Percentiles rank a stretch among this genome's conserved stretches.
Evolutionary conservation across 2,797 vertebrate species (phyloP).

Genomic region (Diglossa cyanea): DNA sequence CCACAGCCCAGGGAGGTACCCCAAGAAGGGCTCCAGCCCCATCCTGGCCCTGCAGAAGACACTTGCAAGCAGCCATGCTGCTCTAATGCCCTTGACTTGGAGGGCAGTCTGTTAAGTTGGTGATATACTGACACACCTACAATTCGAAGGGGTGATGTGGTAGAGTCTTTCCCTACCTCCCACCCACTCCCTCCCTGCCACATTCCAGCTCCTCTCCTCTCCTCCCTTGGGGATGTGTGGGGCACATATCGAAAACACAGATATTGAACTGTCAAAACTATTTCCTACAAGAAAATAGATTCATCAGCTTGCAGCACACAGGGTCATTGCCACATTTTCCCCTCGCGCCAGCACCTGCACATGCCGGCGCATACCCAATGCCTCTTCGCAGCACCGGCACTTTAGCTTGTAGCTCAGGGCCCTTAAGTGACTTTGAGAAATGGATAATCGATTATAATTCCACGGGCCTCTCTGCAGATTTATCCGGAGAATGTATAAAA

Average conservation of each 20-base stretch:
- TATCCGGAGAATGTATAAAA: constrained; percentile 75
- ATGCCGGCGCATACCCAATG: constrained; percentile 86
- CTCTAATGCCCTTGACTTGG: constrained; percentile 73
- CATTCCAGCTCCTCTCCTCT: constrained; percentile 10
- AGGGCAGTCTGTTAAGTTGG: constrained; percentile 71
- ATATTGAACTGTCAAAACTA: constrained; percentile 87
- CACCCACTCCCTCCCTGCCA: background rate
- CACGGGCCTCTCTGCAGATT: constrained; percentile 75
- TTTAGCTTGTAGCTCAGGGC: constrained; percentile 80
- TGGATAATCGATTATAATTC: constrained; percentile 92
- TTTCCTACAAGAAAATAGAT: constrained; percentile 85
- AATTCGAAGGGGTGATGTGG: constrained; percentile 71
- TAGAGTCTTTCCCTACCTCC: constrained; percentile 47
- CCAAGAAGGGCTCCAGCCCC: background rate
- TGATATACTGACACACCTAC: constrained; percentile 63
- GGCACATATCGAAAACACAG: constrained; percentile 75
- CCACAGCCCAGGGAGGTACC: rapidly evolving
- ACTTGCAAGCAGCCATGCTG: background rate
- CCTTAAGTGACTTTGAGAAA: constrained; percentile 95
- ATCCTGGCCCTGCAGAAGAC: background rate
- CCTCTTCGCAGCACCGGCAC: constrained; percentile 81
- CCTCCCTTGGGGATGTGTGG: constrained; percentile 60
- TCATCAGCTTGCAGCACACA: constrained; percentile 81
- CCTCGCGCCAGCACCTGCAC: constrained; percentile 71
- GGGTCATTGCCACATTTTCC: constrained; percentile 80